Percentiles rank a stretch among this genome's conserved stretches.
Evolutionary conservation across 1,140 invertebrate genomes (phyloP).

Genomic region (Drosophila kikkawai): DNA sequence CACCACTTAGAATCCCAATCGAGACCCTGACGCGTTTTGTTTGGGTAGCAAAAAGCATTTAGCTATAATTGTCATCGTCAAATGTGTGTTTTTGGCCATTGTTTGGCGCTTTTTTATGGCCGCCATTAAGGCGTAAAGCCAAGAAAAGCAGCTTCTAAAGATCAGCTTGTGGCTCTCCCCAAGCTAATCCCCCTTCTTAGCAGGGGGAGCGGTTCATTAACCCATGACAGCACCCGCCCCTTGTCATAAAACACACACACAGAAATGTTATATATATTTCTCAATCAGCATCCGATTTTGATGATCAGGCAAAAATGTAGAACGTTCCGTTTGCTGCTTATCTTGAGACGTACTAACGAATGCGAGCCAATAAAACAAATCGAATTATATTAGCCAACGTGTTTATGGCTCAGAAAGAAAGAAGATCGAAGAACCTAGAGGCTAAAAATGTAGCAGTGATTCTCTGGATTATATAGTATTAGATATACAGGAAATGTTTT

Average conservation of each 20-base stretch:
- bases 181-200: constrained; percentile 38
- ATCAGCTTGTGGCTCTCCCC: neutral
- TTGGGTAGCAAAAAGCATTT: constrained; percentile 71
- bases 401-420: constrained; percentile 45
- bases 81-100: constrained; percentile 54
- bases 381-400: constrained; percentile 65
- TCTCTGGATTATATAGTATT: neutral
- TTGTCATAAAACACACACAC: constrained; percentile 41
- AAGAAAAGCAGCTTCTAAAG: constrained; percentile 16
- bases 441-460: neutral
- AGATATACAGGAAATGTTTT: neutral
- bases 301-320: constrained; percentile 35
- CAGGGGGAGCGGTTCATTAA: constrained; percentile 52
- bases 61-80: constrained; percentile 67
- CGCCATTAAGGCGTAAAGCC: constrained; percentile 42
- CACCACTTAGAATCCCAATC: neutral
- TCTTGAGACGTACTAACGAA: constrained; percentile 41
- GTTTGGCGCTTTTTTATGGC: constrained; percentile 57
- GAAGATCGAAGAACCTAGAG: neutral
- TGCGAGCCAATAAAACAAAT: constrained; percentile 53
- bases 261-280: constrained; percentile 22
- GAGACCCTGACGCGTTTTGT: neutral
- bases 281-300: constrained; percentile 52
- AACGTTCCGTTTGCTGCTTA: constrained; percentile 57
- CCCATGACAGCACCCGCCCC: constrained; percentile 29